Evolutionary conservation across 2,113 vertebrate species (phyloP), one percentile per base, ranked within the genome.

Genomic region (Hippopotamus amphibius): DNA sequence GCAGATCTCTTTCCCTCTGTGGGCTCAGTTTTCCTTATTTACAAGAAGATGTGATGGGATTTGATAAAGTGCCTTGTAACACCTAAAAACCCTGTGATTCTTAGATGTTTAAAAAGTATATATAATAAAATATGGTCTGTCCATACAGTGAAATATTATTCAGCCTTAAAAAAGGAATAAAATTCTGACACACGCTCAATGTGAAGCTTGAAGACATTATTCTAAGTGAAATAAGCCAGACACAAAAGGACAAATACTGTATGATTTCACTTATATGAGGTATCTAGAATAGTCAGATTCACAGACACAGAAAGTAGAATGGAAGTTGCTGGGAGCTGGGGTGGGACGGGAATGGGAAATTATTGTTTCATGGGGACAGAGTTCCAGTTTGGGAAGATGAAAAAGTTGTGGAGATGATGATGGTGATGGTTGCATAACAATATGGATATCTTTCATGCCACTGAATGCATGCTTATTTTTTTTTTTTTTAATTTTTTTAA

Each of bases 391-490:
- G 68, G 74, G 4, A 55, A 76, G 46, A 8, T 41, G 57, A 37
- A 13, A 37, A 48, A 5, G 7, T 66, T 65, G 14, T 30, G 53
- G 69, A 53, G 28, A 6, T 30, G 13, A 37, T 1, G 28, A 14
- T 24, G 28, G 43, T 13, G 33, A 8, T 17, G 24, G 53, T 1
- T n/a, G 15, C 30, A 1, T 2, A 13, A 9, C 37, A 15, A 0
- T 6, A 13, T 53, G 68, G 24, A 10, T 3, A 1, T 16, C 0
- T 53, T 30, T 12, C 14, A 0, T 50, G 46, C 48, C 48, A 1
- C 10, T 0, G 7, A 66, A 0, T 15, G 26, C 16, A 11, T 0
- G 0, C 26, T 30, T 26, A 50, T n/a, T n/a, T n/a, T n/a, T n/a
- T n/a, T n/a, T n/a, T n/a, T n/a, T n/a, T n/a, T n/a, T n/a, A n/a